Base-by-base conservation (phyloP, 2,888 invertebrate species). In the Drosophila demipolita region DNA sequence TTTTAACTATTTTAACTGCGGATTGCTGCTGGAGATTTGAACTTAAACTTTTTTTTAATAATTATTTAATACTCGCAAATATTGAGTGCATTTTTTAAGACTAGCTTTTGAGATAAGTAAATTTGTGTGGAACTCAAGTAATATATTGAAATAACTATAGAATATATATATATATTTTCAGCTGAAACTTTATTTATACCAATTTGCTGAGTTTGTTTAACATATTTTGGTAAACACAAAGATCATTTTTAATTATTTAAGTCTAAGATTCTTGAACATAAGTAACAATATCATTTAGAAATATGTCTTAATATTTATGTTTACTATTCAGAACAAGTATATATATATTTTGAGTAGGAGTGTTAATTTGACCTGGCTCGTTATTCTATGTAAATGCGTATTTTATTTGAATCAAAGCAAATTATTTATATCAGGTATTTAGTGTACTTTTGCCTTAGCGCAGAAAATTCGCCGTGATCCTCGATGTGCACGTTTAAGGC, bases 401-500 rank as follows among this genome's bases (percentile, higher is more conserved):
- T 45, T 15, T 45, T 8, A 29, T 29, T 29, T n/a, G 32, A 15
- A 40, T 32, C 15, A 32, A 32, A 20, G 9, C 15, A 32, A 66
- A 45, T 12, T 54, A 23, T 35, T 32, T 32, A 32, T 36, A 17
- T 26, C 49, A 50, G 29, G 50, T 29, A 50, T 29, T 50, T 29
- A 9, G 17, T 17, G 8, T 48, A 8, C 23, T 15, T 48, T 17
- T 29, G 49, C 17, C 49, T n/a, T 26, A 17, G 49, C 26, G 26
- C 49, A 8, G 17, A 8, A 26, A 48, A 48, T 15, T 8, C 7
- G 3, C 92, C 93, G 8, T 89, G 92, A 12, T 92, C 90, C n/a
- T 92, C 91, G 50, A 94, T 92, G 67, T 93, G 90, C 0, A 96
- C 95, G 89, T 94, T 97, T 76, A 97, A 94, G 1, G 96, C 94